Base-by-base conservation (phyloP, 2,113 vertebrate species). In the Lathamus discolor region DNA sequence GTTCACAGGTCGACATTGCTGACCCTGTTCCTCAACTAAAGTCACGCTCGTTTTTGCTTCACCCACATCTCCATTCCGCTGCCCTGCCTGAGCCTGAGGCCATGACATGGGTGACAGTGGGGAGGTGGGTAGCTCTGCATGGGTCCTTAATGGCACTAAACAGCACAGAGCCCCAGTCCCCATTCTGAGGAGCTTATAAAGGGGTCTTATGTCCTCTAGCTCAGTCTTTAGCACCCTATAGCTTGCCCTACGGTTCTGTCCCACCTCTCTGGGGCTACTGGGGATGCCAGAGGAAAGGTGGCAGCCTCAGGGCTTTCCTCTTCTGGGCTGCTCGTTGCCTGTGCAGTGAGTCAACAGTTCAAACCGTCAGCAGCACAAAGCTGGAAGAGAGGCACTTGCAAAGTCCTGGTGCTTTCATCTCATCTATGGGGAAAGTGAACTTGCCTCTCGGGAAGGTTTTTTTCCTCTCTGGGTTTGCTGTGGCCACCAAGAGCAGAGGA, bases 1-100 rank as follows among this genome's bases (percentile, higher is more conserved):
- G 0, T 16, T 59, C n/a, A 41, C 61, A 55, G 49, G 17, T 16
- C 11, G 24, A 54, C 2, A 1, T 6, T 49, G 27, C 81, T 69
- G 77, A 20, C 22, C 17, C 54, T 52, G 49, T 15, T 78, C 31
- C 37, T 15, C 39, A 37, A 19, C 49, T 74, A 72, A 64, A 80
- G 18, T 16, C 8, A 4, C 0, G 0, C 11, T 49, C 4, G 2
- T 1, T 61, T 73, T 55, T 80, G 35, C 64, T 83, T 64, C n/a
- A 31, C 44, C 15, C 43, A 28, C 29, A 11, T 37, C n/a, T 72
- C 52, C 31, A 6, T 52, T 46, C 3, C 4, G 10, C 18, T 17
- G 33, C 23, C 24, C 54, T 29, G 33, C 1, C 3, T 33, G 63
- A 86, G 18, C n/a, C 24, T 14, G 18, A n/a, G 33, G 33, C 28